A percentile compares a stretch with the other conserved stretches of the same genome.
phyloP scores from a whole-genome alignment of 2,797 vertebrate genomes.

The Myoxocephalus aenaeus region DNA sequence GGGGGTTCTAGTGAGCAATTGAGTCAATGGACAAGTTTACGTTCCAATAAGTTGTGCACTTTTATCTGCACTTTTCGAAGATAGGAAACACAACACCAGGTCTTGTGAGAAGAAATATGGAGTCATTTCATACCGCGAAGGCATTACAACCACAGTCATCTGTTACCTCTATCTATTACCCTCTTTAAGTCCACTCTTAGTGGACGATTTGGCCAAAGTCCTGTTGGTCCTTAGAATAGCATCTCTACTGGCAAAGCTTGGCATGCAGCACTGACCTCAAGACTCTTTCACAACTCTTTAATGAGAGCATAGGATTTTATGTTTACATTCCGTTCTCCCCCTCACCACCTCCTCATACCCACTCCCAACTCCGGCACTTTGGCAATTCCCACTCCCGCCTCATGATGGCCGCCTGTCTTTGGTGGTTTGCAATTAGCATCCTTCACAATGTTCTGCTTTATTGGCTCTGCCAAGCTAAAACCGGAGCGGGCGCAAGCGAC shows the following conservation, averaged over 20 bases:
- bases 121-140: conserved; percentile 24
- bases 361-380: conserved; percentile 37
- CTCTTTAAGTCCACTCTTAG: conserved; percentile 10
- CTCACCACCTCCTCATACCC: conserved; percentile 13
- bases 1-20: conserved; percentile 21
- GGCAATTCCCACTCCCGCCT: conserved; percentile 44
- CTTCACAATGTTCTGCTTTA: conserved; percentile 62
- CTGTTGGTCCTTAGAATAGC: conserved; percentile 57
- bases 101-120: conserved; percentile 8
- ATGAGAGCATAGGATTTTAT: conserved; percentile 77
- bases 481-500: conserved; percentile 12
- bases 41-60: neutral
- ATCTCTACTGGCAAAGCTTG: conserved; percentile 68
- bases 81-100: neutral
- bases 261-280: conserved; percentile 71
- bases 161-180: conserved; percentile 10
- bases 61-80: conserved; percentile 10
- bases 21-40: neutral
- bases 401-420: conserved; percentile 50
- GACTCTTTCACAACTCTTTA: conserved; percentile 75
- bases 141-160: conserved; percentile 20
- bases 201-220: conserved; percentile 27
- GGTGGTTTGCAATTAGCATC: conserved; percentile 70
- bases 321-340: conserved; percentile 69
- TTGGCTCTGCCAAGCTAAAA: conserved; percentile 52